Evolutionary conservation across 2,797 vertebrate genomes (phyloP).

Genomic region (Pipistrellus nathusii): DNA sequence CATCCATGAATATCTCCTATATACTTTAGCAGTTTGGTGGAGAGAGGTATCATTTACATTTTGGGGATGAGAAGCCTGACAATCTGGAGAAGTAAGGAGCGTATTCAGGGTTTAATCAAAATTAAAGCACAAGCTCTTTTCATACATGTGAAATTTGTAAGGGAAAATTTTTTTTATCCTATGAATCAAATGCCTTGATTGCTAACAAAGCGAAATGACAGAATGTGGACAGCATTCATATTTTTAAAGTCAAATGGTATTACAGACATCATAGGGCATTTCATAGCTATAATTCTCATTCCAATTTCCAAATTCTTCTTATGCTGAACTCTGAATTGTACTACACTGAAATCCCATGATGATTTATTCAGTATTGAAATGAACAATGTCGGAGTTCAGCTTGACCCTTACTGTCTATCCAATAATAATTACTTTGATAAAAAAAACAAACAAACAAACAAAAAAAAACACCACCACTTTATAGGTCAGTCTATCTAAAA

Average conservation of each 20-base stretch:
- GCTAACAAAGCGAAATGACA: not conserved
- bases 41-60: not conserved
- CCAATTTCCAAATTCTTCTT: conserved; percentile 50
- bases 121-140: conserved; percentile 57
- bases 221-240: not conserved
- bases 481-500: not conserved
- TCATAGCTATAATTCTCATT: conserved; percentile 11
- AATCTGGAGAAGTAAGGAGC: conserved; percentile 32
- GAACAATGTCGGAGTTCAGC: conserved; percentile 19
- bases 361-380: conserved; percentile 16
- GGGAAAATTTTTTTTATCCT: conserved; percentile 50
- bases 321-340: conserved; percentile 14
- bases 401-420: not conserved
- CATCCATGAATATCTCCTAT: not conserved
- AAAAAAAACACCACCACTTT: too few species aligned
- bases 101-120: conserved; percentile 59
- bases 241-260: conserved; percentile 51
- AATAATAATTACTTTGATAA: not conserved
- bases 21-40: not conserved
- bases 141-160: conserved; percentile 32
- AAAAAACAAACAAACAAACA: conserved; percentile 23
- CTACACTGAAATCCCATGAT: conserved; percentile 46
- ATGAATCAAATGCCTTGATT: conserved; percentile 29
- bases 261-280: not conserved
- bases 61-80: conserved; percentile 28